Evolutionary conservation across 2,888 invertebrate genomes (phyloP), one percentile per base, ranked within the genome.

Genomic region (Tenthredo notha): DNA sequence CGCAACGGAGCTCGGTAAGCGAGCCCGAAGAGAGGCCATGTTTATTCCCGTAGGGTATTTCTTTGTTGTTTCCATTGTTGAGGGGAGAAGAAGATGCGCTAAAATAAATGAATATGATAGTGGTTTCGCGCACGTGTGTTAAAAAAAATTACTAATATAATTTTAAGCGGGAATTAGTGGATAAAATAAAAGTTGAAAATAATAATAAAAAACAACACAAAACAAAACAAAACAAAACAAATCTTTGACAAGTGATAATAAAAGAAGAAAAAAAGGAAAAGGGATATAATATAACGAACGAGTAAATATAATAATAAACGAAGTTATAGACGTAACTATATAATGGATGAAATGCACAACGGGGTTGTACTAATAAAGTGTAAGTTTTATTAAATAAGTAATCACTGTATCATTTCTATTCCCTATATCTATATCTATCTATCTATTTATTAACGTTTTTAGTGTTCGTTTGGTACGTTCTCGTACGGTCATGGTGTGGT

Each of bases 351-450:
- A 92, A 95, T 95, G 94, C 95, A 95, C 93, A 96, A 96, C 94
- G 96, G 96, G 90, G 96, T 96, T 92, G 96, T 96, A 90, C 95
- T 96, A 94, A 96, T 96, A 92, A 96, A 96, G 95, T 96, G 96
- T 96, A 95, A 96, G 96, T 95, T 86, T 37, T 65, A 61, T 25
- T 12, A 25, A 61, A 10, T 21, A 21, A 21, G 21, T 58, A 21
- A 21, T 9, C 25, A 25, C 25, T 40, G 21, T 72, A 21, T 21
- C 61, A 61, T 21, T 61, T 12, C 25, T 61, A 61, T 54, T 75
- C 29, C 40, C 25, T 75, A 75, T 40, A 47, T 21, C 25, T 75
- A 75, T 40, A 47, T 21, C n/a, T 50, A 50, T 78, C 29, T 33
- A 58, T 10, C 50, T 47, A 2, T 25, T 21, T 40, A n/a, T 74